Base-by-base conservation (phyloP, 2,888 invertebrate genomes). In the Thecocarcelia acutangulata region DNA sequence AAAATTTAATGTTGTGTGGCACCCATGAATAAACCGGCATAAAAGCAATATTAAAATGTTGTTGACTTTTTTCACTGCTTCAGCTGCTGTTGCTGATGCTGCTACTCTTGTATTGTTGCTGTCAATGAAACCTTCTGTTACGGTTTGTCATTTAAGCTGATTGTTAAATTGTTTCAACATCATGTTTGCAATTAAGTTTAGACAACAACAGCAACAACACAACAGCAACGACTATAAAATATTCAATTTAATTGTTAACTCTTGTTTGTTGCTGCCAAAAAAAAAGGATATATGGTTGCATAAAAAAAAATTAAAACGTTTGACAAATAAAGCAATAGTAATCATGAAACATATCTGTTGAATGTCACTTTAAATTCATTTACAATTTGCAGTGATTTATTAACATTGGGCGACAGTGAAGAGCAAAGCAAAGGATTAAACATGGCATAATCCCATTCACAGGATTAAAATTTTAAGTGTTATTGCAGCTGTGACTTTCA, bases 361-460 rank as follows among this genome's bases (percentile, higher is more conserved):
- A 61, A 72, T 76, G 80, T 81, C 80, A 56, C 64, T 24, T 56
- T 56, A 68, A 68, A 75, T 61, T 79, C 72, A 68, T 70, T 82
- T 74, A n/a, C 24, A 28, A 17, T 28, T 28, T 19, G 19, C 4
- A 37, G 46, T 64, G 64, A 74, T 64, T 64, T 64, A 64, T 74
- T 54, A 37, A 24, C 46, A n/a, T 12, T 8, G 37, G 37, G 19
- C 11, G 37, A 37, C 11, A 69, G 37, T 46, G 46, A 9, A 28
- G 46, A n/a, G 9, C 19, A 24, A 56, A 58, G 44, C 15, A 44
- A 28, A 61, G 13, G 11, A 52, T 52, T 52, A 8, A 33, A 12
- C 8, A 21, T 40, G 9, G 11, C 40, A 66, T 15, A 66, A 52
- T 52, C 52, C 40, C 52, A 21, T 40, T 40, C 13, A 21, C n/a